Percentiles rank a stretch among this genome's conserved stretches.
These are phyloP conservation scores for Choloepus hoffmanni DNA, from an alignment of 2,113 vertebrate genomes.

Conservation along the genomic window DNA sequence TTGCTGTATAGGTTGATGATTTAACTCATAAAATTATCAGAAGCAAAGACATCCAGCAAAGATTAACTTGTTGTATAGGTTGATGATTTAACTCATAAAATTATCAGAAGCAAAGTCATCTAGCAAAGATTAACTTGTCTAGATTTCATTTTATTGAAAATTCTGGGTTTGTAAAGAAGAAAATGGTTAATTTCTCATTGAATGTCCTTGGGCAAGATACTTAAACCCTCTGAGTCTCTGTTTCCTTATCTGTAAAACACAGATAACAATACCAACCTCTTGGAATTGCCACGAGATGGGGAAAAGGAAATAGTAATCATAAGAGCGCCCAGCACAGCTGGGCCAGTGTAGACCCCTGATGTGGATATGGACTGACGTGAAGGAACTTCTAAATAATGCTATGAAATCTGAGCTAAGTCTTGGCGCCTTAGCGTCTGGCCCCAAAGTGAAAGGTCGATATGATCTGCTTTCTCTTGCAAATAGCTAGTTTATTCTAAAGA, in stretches of 20 bases:
- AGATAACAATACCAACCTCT: background rate
- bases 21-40: background rate
- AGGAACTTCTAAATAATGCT: background rate
- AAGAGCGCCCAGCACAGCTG: accelerated
- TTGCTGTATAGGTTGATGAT: background rate
- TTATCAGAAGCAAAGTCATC: background rate
- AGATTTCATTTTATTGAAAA: background rate
- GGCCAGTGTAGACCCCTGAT: background rate
- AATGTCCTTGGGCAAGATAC: background rate
- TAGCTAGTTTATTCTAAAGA: constrained; percentile 24
- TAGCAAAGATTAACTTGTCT: constrained; percentile 37
- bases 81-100: background rate
- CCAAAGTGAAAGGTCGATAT: background rate
- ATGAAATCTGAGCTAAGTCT: background rate
- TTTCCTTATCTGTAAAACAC: background rate
- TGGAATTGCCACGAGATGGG: background rate
- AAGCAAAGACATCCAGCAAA: background rate
- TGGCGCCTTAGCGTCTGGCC: background rate
- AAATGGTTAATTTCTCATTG: background rate
- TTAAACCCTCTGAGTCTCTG: constrained; percentile 6
- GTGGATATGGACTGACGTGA: background rate
- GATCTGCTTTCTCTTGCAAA: constrained; percentile 40
- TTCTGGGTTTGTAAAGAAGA: background rate
- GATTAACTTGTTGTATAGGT: constrained; percentile 47
- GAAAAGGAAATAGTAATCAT: too few species aligned